A percentile compares a stretch with the other conserved stretches of the same genome.
Evolutionary conservation across 2,797 vertebrate species (phyloP).

Genomic region (Sus cebifrons): DNA sequence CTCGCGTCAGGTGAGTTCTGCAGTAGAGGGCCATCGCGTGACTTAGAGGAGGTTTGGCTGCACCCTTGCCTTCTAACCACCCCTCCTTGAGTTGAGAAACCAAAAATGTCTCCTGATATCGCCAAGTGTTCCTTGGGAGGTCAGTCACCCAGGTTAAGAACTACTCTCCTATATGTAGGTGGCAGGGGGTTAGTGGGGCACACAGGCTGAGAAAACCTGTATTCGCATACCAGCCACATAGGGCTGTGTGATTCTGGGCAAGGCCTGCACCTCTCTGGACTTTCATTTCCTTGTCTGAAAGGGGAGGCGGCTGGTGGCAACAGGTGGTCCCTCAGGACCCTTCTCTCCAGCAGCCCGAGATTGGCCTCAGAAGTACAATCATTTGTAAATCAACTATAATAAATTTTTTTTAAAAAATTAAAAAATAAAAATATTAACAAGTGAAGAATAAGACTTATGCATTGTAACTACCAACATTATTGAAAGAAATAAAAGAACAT

Average conservation of each 20-base stretch:
- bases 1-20: not conserved
- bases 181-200: no score
- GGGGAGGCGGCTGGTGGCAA: not conserved
- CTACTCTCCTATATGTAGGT: not conserved
- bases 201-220: no score
- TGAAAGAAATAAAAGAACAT: no score
- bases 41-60: not conserved
- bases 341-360: not conserved
- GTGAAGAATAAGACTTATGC: no score
- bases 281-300: not conserved
- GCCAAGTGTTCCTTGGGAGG: not conserved
- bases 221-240: not conserved
- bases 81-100: not conserved
- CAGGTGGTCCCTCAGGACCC: not conserved
- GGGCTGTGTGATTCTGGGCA: not conserved
- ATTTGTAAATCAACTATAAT: no score
- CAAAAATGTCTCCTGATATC: not conserved
- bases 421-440: no score
- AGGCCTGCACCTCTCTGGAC: not conserved
- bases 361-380: not conserved
- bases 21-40: no score
- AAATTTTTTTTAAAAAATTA: no score
- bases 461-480: no score
- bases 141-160: not conserved
- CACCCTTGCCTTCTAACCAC: not conserved